Evolutionary conservation across 2,797 vertebrate species (phyloP).

Genomic region (Pantherophis vulpinus): DNA sequence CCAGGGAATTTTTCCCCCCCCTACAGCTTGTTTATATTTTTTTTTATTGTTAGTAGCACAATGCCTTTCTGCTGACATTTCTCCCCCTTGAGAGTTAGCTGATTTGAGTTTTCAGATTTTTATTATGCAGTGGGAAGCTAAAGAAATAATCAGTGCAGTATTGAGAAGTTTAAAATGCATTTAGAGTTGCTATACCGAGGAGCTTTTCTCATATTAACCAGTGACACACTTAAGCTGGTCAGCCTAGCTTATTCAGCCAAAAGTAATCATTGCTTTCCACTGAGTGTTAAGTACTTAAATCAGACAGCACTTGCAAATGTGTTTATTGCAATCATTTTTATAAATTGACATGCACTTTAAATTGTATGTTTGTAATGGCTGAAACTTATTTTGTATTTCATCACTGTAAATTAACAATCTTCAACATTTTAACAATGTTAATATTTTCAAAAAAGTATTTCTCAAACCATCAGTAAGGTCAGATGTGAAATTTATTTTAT

Average conservation of each 20-base stretch:
- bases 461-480: neutral
- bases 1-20: conserved; percentile 45
- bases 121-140: conserved; percentile 37
- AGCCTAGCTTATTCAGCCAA: neutral
- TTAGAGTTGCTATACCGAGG: neutral
- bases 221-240: neutral
- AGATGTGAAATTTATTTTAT: neutral
- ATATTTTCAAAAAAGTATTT: neutral
- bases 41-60: conserved; percentile 19
- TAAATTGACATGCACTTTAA: neutral
- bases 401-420: neutral
- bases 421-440: neutral
- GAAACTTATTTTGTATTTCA: neutral
- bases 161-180: conserved; percentile 5
- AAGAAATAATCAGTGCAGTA: conserved; percentile 35
- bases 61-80: conserved; percentile 22
- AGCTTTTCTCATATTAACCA: neutral
- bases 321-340: neutral
- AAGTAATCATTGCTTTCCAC: neutral
- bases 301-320: neutral
- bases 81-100: conserved; percentile 36
- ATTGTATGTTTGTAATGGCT: neutral
- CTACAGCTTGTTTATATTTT: neutral
- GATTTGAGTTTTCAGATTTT: conserved; percentile 46
- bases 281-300: neutral